Base-by-base conservation (phyloP, 1,140 invertebrate species). In the Tigriopus japonicus region DNA sequence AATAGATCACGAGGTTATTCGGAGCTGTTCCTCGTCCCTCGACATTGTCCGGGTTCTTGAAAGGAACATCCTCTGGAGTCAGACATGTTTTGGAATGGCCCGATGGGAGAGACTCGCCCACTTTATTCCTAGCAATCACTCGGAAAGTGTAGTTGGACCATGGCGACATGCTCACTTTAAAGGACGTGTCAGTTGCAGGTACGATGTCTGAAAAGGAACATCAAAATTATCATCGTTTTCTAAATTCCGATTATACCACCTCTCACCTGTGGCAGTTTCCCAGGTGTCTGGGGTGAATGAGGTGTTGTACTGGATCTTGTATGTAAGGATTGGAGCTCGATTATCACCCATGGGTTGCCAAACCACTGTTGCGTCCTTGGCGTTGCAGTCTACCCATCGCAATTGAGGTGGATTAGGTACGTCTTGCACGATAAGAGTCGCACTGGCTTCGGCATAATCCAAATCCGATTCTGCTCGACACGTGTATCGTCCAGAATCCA, bases 121-220 rank as follows among this genome's bases (percentile, higher is more conserved):
- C 87, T 73, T 89, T 90, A 72, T 98, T 98, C 68, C 79, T 80
- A 0, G 93, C 91, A 59, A 91, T 78, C 5, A 98, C 87, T 42
- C 93, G 76, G 78, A 96, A 98, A 0, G 92, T 97, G 68, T 97
- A 98, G 72, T 96, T 97, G 0, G 88, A 81, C 86, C 87, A 95
- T 0, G 92, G 90, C 52, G 80, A 83, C 77, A 95, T 82, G 42
- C 78, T 74, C 1, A 87, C 74, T 40, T 61, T 61, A 43, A 60
- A 62, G 40, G 62, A 60, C 13, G 62, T 60, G 14, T 54, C 51
- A 7, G 59, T 42, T 12, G 56, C 56, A n/a, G 60, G 56, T 23
- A 63, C 59, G 12, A 54, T 17, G 21, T 61, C 59, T 58, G n/a
- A 3, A 13, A 58, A 14, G 40, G 28, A 54, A 23, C 15, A 17